Conservation (phyloP, 2,113 vertebrate species). For the Typhlomys cinereus region DNA sequence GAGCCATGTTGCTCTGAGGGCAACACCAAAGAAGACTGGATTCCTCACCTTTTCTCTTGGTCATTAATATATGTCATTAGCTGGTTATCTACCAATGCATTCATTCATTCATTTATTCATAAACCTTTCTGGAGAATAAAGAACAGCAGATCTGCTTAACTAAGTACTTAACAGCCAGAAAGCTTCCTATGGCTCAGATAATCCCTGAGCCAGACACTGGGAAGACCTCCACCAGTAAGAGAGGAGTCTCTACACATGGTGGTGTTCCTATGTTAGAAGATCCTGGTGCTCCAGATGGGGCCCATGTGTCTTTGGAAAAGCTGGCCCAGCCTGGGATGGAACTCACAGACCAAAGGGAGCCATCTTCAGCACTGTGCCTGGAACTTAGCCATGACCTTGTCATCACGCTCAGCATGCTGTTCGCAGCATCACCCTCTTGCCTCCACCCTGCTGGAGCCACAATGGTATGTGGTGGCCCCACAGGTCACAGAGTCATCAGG, state of each 20-base stretch:
- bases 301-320: background rate
- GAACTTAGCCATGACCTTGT: background rate
- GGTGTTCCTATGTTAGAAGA: background rate
- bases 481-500: slow-evolving; percentile 15
- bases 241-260: background rate
- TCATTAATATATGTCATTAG: background rate
- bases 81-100: background rate
- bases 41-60: background rate
- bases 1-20: background rate
- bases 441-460: background rate
- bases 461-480: slow-evolving; percentile 30
- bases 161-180: background rate
- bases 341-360: background rate
- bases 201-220: background rate
- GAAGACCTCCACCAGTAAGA: background rate
- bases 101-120: background rate
- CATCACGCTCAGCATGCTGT: background rate
- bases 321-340: background rate
- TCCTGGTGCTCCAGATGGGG: background rate
- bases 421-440: background rate
- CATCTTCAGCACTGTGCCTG: background rate
- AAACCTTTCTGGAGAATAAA: background rate
- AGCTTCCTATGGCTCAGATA: background rate
- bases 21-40: background rate
- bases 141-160: background rate